Conservation (phyloP, 2,113 vertebrate genomes). For the Ophiodon elongatus region DNA sequence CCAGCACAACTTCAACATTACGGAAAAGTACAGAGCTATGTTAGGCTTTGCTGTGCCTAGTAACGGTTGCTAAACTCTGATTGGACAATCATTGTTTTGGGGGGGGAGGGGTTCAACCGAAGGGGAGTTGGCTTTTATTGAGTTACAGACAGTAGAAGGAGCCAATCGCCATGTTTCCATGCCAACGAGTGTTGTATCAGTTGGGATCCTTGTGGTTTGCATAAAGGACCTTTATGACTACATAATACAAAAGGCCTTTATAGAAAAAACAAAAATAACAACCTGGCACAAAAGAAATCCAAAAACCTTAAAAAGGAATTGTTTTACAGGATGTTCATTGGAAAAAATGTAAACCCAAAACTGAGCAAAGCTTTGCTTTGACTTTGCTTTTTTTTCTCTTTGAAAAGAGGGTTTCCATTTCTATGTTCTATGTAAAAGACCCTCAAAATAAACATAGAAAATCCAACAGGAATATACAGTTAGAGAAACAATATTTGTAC, state of each 20-base stretch:
- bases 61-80: background rate
- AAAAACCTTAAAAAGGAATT: background rate
- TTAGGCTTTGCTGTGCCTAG: background rate
- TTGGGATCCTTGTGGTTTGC: constrained; percentile 38
- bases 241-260: constrained; percentile 39
- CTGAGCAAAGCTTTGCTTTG: constrained; percentile 4
- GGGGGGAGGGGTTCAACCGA: background rate
- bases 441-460: constrained; percentile 20
- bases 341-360: background rate
- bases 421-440: background rate
- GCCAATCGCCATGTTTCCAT: background rate
- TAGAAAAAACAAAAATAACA: constrained; percentile 29
- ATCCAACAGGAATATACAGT: constrained; percentile 25
- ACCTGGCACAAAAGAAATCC: constrained; percentile 1
- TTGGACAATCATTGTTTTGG: background rate
- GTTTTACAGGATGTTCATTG: constrained; percentile 5
- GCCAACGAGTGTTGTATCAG: background rate
- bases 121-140: background rate
- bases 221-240: constrained; percentile 35
- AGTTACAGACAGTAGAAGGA: background rate
- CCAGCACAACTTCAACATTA: background rate
- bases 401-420: constrained; percentile 7
- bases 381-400: background rate
- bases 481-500: constrained; percentile 47
- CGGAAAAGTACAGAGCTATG: background rate